A percentile compares a stretch with the other conserved stretches of the same genome.
Conservation (phyloP, 1,140 invertebrate species). For the Mya arenaria region DNA sequence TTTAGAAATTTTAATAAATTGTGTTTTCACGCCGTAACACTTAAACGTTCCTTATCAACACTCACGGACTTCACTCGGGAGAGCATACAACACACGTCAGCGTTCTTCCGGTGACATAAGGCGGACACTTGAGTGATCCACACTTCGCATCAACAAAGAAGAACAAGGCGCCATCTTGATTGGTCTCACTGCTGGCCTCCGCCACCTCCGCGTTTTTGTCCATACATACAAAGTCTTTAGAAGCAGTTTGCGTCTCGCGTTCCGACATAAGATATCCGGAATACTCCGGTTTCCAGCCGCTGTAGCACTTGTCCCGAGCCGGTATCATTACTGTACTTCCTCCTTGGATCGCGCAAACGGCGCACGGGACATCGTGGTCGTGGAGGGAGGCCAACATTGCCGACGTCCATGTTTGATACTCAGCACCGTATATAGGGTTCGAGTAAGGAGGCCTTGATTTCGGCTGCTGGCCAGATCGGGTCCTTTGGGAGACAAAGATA, state of each 20-base stretch:
- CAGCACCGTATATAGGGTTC: background rate
- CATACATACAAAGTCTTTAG: slow-evolving; percentile 19
- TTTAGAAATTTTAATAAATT: no score
- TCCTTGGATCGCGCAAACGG: slow-evolving; percentile 44
- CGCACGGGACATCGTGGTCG: slow-evolving; percentile 49
- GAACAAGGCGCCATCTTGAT: background rate
- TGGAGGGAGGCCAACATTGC: background rate
- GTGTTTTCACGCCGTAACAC: no score
- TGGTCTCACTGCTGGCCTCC: background rate
- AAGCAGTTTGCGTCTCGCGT: background rate
- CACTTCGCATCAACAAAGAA: background rate
- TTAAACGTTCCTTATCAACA: no score
- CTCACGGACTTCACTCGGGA: no score
- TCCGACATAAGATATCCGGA: slow-evolving; percentile 43
- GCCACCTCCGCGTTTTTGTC: background rate
- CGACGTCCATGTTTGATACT: background rate
- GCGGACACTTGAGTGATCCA: background rate
- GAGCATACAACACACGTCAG: background rate
- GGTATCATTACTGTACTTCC: slow-evolving; percentile 61
- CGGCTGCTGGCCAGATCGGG: background rate
- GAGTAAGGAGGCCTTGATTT: no score
- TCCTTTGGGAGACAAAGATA: slow-evolving; percentile 26
- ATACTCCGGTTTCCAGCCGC: slow-evolving; percentile 63
- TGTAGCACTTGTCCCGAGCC: slow-evolving; percentile 47
- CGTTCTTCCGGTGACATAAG: background rate